phyloP scores from a whole-genome alignment of 2,113 vertebrate genomes.

The Vulpes lagopus region DNA sequence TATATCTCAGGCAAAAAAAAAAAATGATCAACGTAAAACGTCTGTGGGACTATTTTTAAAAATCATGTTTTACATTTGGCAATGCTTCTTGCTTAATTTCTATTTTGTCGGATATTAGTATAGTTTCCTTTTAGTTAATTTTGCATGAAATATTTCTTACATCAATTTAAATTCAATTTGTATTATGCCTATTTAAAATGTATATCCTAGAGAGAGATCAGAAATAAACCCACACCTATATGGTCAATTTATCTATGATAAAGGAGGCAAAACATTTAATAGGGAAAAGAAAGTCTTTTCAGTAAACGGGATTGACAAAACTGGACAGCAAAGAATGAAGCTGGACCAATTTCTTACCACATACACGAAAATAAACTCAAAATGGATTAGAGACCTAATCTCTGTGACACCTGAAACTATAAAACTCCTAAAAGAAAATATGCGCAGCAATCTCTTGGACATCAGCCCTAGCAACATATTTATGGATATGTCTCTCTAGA shows the following conservation, averaged over 20 bases:
- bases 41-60: neutral
- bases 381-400: neutral
- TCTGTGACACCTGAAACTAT: neutral
- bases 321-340: neutral
- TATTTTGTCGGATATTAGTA: neutral
- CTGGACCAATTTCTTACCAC: neutral
- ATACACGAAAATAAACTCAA: neutral
- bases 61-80: neutral
- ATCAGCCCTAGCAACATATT: neutral
- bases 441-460: neutral
- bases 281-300: neutral
- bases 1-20: neutral
- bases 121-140: neutral
- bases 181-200: neutral
- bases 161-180: neutral
- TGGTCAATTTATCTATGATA: neutral
- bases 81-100: neutral
- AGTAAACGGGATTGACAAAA: neutral
- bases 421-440: neutral
- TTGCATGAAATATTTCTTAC: neutral
- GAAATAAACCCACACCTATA: neutral
- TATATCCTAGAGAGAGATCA: neutral
- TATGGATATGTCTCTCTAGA: neutral
- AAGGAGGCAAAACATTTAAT: neutral
- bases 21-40: neutral